Evolutionary conservation across 2,113 vertebrate genomes (phyloP), one percentile per base, ranked within the genome.

Genomic region (Tragulus kanchil): DNA sequence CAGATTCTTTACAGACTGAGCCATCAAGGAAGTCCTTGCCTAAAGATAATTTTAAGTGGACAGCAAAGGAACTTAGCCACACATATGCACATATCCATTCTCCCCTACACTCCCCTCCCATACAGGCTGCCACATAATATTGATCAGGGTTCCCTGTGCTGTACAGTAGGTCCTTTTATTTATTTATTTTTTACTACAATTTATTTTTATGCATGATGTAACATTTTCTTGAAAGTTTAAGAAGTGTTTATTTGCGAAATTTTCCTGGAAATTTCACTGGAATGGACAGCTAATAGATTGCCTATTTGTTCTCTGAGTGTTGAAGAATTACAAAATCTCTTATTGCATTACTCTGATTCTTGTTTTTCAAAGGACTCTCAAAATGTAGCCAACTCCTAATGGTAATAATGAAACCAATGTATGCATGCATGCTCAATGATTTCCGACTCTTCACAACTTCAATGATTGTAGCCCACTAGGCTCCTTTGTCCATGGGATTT

Each of bases 361-460:
- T 86, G 42, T 85, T 95, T 93, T 89, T 79, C 75, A 96, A 92
- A 95, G 71, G 36, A 59, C 25, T 67, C 16, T 81, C 88, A 90
- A 71, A 90, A 64, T 85, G 45, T 48, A 28, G 1, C 15, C 3
- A 19, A n/a, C 2, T 62, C 4, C 11, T 78, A 79, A 82, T 23
- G 28, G 45, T 61, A 90, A 89, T 92, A 77, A 93, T 64, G 87
- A 95, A 89, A 84, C 31, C 1, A 45, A 73, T 73, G 42, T 25
- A 42, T 45, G 23, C 69, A 73, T 6, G 11, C 69, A 73, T 25
- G 42, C 42, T 73, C 42, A 42, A 1, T 73, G 21, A 42, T 73
- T 36, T 73, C 69, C 21, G 45, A 11, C 36, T 71, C 69, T 71
- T 71, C 69, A 23, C 42, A 71, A 71, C 19, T 36, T 11, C 42